phyloP scores from a whole-genome alignment of 2,797 vertebrate species.

The Mormyrus hasselquistii region DNA sequence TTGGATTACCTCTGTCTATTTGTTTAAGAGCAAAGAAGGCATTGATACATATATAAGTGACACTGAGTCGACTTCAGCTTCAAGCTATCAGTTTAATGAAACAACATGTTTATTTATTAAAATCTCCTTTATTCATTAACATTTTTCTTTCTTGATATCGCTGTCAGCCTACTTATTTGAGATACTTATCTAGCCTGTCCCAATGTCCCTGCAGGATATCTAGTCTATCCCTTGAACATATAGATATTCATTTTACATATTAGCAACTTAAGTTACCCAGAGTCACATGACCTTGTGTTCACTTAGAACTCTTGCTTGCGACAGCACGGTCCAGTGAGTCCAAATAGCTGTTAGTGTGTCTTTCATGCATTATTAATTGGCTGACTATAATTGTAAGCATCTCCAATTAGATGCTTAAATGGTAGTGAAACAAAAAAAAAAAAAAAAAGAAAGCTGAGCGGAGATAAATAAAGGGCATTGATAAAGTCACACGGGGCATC shows the following conservation, averaged over 20 bases:
- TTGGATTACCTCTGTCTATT: not conserved
- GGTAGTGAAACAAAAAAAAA: conserved; percentile 22
- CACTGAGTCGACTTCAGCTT: not conserved
- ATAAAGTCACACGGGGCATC: not conserved
- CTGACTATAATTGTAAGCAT: conserved; percentile 26
- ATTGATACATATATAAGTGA: not conserved
- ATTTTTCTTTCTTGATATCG: not conserved
- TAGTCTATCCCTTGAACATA: not conserved
- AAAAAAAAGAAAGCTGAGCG: conserved; percentile 21
- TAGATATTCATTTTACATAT: not conserved
- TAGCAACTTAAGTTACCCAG: not conserved
- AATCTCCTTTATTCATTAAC: not conserved
- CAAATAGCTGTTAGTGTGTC: conserved; percentile 23
- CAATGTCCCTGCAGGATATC: not conserved
- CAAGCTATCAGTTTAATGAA: not conserved
- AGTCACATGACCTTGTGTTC: conserved; percentile 7
- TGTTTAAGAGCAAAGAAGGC: conserved; percentile 3
- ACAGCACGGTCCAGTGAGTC: conserved; percentile 17
- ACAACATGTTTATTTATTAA: not conserved
- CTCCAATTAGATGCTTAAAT: conserved; percentile 31
- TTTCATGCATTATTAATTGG: conserved; percentile 32
- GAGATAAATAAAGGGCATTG: conserved; percentile 17
- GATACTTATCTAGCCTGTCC: not conserved
- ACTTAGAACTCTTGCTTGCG: conserved; percentile 11
- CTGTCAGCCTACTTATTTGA: not conserved